Conservation (phyloP, 2,797 vertebrate species). For the Silurus lanzhouensis region DNA sequence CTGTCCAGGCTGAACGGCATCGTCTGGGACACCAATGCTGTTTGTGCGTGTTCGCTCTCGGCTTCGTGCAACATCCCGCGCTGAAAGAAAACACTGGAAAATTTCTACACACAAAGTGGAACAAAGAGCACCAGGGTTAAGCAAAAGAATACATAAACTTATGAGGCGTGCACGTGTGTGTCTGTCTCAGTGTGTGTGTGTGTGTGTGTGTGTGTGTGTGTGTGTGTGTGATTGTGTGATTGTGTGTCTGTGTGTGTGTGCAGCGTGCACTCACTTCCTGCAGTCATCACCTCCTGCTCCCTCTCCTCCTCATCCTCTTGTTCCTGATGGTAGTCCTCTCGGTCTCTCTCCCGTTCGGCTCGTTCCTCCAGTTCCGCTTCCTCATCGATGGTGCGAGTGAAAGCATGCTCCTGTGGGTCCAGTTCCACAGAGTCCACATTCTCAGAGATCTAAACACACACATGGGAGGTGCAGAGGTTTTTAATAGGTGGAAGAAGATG, state of each 20-base stretch:
- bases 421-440: slow-evolving; percentile 90
- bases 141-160: slow-evolving; percentile 43
- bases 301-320: slow-evolving; percentile 93
- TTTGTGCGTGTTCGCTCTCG: slow-evolving; percentile 83
- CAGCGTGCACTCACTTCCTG: slow-evolving; percentile 86
- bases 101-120: slow-evolving; percentile 89
- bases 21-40: slow-evolving; percentile 77
- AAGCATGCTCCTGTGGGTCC: slow-evolving; percentile 90
- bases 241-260: neutral
- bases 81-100: slow-evolving; percentile 99
- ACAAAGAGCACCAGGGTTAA: slow-evolving; percentile 70
- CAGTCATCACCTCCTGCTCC: slow-evolving; percentile 96
- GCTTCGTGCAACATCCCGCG: slow-evolving; percentile 91
- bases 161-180: neutral
- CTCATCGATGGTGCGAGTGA: slow-evolving; percentile 96
- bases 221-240: neutral
- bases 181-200: neutral
- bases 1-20: slow-evolving; percentile 78
- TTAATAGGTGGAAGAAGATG: neutral
- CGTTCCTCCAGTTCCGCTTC: slow-evolving; percentile 96
- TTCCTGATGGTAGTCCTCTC: slow-evolving; percentile 91
- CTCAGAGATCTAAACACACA: slow-evolving; percentile 81
- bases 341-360: slow-evolving; percentile 88
- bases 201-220: neutral
- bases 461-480: neutral